These are phyloP conservation scores for Germaria angustata DNA, from an alignment of 2,888 invertebrate species.

Conservation along the genomic window DNA sequence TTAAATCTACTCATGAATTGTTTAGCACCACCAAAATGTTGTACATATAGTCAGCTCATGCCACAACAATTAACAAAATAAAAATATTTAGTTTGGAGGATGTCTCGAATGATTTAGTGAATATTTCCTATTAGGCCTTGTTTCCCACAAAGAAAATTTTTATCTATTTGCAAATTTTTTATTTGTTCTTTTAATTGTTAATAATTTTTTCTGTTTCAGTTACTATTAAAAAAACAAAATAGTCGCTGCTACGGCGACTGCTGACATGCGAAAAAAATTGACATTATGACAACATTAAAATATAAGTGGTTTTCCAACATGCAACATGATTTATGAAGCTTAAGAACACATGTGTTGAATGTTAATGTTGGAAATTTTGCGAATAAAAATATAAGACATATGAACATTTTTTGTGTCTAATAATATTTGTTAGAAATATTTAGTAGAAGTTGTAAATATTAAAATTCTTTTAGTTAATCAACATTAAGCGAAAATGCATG, in stretches of 20 bases:
- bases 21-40: too few species aligned
- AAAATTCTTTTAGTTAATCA: not conserved
- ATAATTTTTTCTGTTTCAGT: not conserved
- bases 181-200: not conserved
- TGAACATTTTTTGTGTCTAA: not conserved
- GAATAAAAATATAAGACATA: not conserved
- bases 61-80: too few species aligned
- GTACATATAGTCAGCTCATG: too few species aligned
- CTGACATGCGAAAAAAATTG: slow-evolving; percentile 43
- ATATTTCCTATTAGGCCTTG: too few species aligned
- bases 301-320: slow-evolving; percentile 58
- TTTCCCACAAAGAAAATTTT: too few species aligned
- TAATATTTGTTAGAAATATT: not conserved
- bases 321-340: slow-evolving; percentile 60
- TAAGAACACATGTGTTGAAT: slow-evolving; percentile 28
- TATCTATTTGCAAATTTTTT: not conserved
- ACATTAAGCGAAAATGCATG: not conserved
- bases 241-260: not conserved
- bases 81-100: too few species aligned
- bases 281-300: slow-evolving; percentile 62
- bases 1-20: too few species aligned
- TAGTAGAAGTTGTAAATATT: not conserved
- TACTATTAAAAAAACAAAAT: slow-evolving; percentile 11
- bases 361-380: slow-evolving; percentile 8
- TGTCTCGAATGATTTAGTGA: too few species aligned